These are phyloP conservation scores for Drosophila micromelanica DNA, from an alignment of 1,140 invertebrate genomes.

Conservation along the genomic window DNA sequence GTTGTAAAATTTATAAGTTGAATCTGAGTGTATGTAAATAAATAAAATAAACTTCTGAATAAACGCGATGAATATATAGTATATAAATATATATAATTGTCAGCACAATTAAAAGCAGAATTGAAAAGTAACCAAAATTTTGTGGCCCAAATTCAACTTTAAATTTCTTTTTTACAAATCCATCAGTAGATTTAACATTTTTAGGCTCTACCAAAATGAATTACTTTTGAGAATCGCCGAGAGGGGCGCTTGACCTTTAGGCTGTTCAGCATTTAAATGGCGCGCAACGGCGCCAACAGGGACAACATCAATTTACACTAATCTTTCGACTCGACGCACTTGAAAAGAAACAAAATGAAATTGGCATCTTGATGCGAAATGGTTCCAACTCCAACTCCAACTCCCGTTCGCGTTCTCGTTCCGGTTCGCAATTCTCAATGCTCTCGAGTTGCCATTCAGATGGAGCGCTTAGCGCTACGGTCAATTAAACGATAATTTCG, in stretches of 20 bases:
- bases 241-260: conserved; percentile 18
- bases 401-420: conserved; percentile 6
- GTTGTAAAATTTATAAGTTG: too few species aligned
- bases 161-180: too few species aligned
- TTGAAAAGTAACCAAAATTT: too few species aligned
- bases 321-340: conserved; percentile 45
- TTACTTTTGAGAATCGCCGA: conserved; percentile 9
- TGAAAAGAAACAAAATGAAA: conserved; percentile 26
- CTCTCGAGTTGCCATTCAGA: conserved; percentile 29
- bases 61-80: too few species aligned
- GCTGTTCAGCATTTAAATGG: conserved; percentile 21
- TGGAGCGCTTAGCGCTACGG: conserved; percentile 62
- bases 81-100: too few species aligned
- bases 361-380: conserved; percentile 6
- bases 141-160: too few species aligned
- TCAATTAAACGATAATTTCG: conserved; percentile 83
- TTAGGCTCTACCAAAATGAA: neutral
- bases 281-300: conserved; percentile 41
- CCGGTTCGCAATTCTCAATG: conserved; percentile 17
- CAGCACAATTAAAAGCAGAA: too few species aligned
- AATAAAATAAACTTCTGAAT: too few species aligned
- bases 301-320: conserved; percentile 47
- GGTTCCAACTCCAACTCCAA: neutral
- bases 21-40: too few species aligned
- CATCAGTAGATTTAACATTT: too few species aligned